Percentiles rank a stretch among this genome's conserved stretches.
Evolutionary conservation across 2,797 vertebrate genomes (phyloP).

Genomic region (Urophycis tenuis): DNA sequence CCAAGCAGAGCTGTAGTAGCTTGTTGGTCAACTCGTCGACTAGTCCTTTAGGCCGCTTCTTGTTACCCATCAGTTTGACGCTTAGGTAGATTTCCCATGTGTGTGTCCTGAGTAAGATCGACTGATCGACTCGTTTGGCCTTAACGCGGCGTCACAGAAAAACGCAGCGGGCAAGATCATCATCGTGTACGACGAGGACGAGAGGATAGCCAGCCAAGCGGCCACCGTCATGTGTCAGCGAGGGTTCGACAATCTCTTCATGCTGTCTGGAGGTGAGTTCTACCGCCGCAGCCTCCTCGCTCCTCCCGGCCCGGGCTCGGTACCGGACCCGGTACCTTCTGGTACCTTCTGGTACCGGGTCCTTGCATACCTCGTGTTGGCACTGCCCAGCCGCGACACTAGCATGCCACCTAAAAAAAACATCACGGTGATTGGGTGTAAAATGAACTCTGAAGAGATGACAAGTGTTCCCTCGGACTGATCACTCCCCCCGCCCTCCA

Average conservation of each 20-base stretch:
- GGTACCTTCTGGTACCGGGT: too few relatives aligned
- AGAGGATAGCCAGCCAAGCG: constrained; percentile 83
- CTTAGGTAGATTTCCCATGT: too few relatives aligned
- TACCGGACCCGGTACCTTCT: too few relatives aligned
- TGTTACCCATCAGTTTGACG: too few relatives aligned
- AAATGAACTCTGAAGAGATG: not conserved
- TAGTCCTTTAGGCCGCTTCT: not conserved
- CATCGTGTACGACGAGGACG: constrained; percentile 90
- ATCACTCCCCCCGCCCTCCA: constrained; percentile 37
- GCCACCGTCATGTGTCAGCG: constrained; percentile 91
- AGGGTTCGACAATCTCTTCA: constrained; percentile 92
- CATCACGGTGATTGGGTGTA: not conserved
- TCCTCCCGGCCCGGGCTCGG: too few relatives aligned
- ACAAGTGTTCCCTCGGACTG: not conserved
- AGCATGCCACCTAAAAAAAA: not conserved
- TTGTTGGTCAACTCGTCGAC: not conserved
- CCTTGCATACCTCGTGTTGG: too few relatives aligned
- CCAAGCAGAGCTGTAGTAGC: not conserved
- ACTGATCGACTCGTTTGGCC: constrained; percentile 34
- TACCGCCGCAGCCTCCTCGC: not conserved
- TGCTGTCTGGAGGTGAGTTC: constrained; percentile 87
- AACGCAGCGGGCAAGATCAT: constrained; percentile 87
- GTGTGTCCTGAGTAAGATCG: not conserved
- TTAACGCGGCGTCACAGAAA: constrained; percentile 75
- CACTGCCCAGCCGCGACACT: too few relatives aligned